Conservation (phyloP, 2,797 vertebrate genomes). For the Pseudopleuronectes americanus region DNA sequence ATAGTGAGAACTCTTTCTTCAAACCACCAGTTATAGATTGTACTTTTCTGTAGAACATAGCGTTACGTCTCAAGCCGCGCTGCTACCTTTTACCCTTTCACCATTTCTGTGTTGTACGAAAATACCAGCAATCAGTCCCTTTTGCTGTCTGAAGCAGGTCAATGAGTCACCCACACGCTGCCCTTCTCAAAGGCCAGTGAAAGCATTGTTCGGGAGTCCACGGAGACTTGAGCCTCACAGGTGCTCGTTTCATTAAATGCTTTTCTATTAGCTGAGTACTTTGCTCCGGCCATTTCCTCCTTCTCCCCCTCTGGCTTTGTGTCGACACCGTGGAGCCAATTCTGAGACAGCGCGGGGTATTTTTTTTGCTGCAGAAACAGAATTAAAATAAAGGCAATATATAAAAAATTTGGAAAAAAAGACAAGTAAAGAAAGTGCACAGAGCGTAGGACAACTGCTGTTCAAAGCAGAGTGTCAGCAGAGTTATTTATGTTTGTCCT, state of each 20-base stretch:
- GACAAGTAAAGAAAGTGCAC: background rate
- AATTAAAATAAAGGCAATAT: slow-evolving; percentile 38
- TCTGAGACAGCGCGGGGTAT: slow-evolving; percentile 12
- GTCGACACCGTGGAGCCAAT: slow-evolving; percentile 26
- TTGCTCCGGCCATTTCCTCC: slow-evolving; percentile 39
- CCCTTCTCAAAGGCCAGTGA: slow-evolving; percentile 21
- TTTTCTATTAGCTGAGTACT: slow-evolving; percentile 32
- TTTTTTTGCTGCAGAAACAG: slow-evolving; percentile 12
- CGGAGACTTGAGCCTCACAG: slow-evolving; percentile 39
- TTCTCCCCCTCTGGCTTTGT: slow-evolving; percentile 13
- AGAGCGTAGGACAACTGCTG: background rate
- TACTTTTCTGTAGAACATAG: slow-evolving; percentile 7
- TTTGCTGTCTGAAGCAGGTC: slow-evolving; percentile 27
- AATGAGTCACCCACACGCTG: slow-evolving; percentile 54
- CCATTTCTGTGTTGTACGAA: background rate
- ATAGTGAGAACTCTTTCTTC: background rate
- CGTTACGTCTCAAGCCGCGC: background rate
- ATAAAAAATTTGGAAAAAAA: background rate
- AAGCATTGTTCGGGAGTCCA: slow-evolving; percentile 24
- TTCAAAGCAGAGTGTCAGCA: background rate
- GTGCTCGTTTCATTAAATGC: slow-evolving; percentile 55
- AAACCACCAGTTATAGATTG: slow-evolving; percentile 13
- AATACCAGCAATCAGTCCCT: slow-evolving; percentile 46
- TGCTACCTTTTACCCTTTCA: slow-evolving; percentile 37
- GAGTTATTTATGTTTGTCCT: slow-evolving; percentile 7